A percentile compares a stretch with the other conserved stretches of the same genome.
phyloP scores from a whole-genome alignment of 2,113 vertebrate species.

The Poecilia latipinna region DNA sequence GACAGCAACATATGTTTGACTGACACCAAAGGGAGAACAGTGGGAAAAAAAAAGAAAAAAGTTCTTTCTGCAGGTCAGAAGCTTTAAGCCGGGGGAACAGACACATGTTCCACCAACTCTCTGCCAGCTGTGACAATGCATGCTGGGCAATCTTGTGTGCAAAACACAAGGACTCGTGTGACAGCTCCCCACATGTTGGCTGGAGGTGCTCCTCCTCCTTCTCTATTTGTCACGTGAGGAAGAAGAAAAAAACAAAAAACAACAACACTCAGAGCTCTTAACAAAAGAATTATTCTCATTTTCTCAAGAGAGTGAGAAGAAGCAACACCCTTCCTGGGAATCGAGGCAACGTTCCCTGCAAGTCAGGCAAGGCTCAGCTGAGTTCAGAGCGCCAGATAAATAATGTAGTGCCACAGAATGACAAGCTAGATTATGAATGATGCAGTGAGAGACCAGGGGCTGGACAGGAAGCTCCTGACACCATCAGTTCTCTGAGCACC shows the following conservation, averaged over 20 bases:
- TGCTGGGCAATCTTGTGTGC: slow-evolving; percentile 27
- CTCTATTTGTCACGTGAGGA: slow-evolving; percentile 61
- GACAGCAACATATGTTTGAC: slow-evolving; percentile 48
- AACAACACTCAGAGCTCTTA: slow-evolving; percentile 46
- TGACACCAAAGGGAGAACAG: slow-evolving; percentile 14
- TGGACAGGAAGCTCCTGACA: slow-evolving; percentile 44
- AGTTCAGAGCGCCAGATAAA: slow-evolving; percentile 55
- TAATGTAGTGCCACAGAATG: slow-evolving; percentile 63
- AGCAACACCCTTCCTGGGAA: slow-evolving; percentile 20
- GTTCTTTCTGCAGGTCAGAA: slow-evolving; percentile 36
- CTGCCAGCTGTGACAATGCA: slow-evolving; percentile 51
- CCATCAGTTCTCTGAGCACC: slow-evolving; percentile 16
- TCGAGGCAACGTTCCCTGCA: not conserved
- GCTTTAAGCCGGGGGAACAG: slow-evolving; percentile 34
- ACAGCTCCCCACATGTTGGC: slow-evolving; percentile 41
- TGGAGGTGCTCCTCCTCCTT: slow-evolving; percentile 4
- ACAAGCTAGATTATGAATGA: slow-evolving; percentile 63
- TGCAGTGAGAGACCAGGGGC: slow-evolving; percentile 46
- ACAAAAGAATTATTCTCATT: slow-evolving; percentile 56
- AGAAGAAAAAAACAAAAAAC: too few species aligned
- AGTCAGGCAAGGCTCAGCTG: slow-evolving; percentile 23
- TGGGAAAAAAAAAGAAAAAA: too few species aligned
- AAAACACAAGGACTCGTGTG: slow-evolving; percentile 31
- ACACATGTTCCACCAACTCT: slow-evolving; percentile 58
- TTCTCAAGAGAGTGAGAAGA: slow-evolving; percentile 5